phyloP scores from a whole-genome alignment of 2,888 invertebrate genomes.

The Tetramorium bicarinatum region DNA sequence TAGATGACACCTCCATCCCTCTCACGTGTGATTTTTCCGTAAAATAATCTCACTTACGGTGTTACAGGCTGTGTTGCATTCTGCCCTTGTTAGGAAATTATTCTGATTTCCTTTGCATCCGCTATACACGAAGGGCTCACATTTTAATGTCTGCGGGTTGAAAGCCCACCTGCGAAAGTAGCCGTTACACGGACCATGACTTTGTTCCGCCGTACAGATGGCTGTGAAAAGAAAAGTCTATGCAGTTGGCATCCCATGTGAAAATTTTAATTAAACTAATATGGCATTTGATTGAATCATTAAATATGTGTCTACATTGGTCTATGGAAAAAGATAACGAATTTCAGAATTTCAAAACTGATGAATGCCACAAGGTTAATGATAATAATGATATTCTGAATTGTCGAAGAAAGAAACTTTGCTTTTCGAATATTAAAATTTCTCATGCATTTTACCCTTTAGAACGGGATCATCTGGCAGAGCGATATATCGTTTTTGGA shows the following conservation, averaged over 20 bases:
- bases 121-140: slow-evolving; percentile 95
- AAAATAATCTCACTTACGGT: slow-evolving; percentile 85
- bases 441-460: slow-evolving; percentile 88
- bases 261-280: too few relatives aligned
- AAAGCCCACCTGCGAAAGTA: slow-evolving; percentile 96
- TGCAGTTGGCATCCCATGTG: too few relatives aligned
- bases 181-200: slow-evolving; percentile 95
- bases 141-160: slow-evolving; percentile 91
- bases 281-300: too few relatives aligned
- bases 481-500: slow-evolving; percentile 92
- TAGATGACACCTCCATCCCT: background rate
- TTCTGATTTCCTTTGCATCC: slow-evolving; percentile 96
- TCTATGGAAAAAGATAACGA: background rate
- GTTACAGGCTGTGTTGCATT: slow-evolving; percentile 92
- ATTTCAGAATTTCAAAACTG: background rate
- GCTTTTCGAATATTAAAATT: background rate
- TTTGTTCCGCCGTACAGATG: slow-evolving; percentile 93
- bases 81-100: slow-evolving; percentile 94
- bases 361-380: background rate
- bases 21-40: too few relatives aligned
- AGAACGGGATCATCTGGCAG: slow-evolving; percentile 91
- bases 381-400: background rate
- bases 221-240: slow-evolving; percentile 86
- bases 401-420: background rate
- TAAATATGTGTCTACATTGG: too few relatives aligned